Conservation (phyloP, 2,888 invertebrate species). For the Diogma glabrata region DNA sequence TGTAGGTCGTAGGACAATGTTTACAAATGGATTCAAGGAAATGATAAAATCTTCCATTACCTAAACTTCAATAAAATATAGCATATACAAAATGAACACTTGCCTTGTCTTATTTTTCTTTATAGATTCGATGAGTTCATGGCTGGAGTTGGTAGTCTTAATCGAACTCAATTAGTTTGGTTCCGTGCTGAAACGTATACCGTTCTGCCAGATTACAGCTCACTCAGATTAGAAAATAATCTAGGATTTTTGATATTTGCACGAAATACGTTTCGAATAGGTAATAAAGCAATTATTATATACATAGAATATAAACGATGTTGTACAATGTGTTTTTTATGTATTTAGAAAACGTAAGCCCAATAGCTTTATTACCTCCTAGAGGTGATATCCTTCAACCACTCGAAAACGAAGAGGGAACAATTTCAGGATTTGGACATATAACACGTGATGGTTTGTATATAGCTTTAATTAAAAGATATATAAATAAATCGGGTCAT, state of each 20-base stretch:
- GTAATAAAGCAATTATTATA: background rate
- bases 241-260: background rate
- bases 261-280: background rate
- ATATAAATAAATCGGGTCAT: background rate
- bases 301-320: background rate
- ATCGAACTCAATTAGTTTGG: background rate
- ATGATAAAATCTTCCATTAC: too few species aligned
- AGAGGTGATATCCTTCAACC: background rate
- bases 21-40: too few species aligned
- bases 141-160: background rate
- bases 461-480: background rate
- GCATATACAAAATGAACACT: too few species aligned
- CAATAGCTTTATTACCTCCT: background rate
- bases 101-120: too few species aligned
- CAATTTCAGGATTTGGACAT: background rate
- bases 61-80: too few species aligned
- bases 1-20: too few species aligned
- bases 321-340: background rate
- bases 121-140: background rate
- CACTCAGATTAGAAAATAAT: background rate
- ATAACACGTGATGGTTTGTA: background rate
- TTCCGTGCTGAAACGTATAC: background rate
- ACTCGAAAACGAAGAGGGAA: background rate
- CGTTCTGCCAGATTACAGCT: background rate
- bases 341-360: background rate